phyloP scores from a whole-genome alignment of 2,797 vertebrate genomes.

The Spatula clypeata region DNA sequence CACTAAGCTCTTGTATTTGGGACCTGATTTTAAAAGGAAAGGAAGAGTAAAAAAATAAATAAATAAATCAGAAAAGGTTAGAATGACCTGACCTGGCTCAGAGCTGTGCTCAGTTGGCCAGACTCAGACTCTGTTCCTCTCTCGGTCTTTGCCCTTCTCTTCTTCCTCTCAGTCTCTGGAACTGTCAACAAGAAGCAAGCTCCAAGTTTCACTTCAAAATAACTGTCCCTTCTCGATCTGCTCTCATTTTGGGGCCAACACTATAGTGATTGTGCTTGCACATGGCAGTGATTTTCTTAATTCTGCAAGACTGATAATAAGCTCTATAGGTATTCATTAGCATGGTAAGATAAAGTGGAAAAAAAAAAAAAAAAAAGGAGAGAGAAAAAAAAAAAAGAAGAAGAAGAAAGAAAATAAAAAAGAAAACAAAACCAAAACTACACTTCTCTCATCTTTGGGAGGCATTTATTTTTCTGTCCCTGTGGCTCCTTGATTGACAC shows the following conservation, averaged over 20 bases:
- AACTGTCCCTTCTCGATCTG: not conserved
- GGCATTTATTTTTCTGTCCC: not conserved
- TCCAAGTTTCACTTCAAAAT: slow-evolving; percentile 13
- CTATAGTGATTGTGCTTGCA: not conserved
- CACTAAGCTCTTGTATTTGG: not conserved
- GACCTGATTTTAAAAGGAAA: not conserved
- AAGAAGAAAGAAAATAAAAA: too few species aligned
- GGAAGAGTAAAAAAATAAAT: not conserved
- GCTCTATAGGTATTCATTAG: not conserved
- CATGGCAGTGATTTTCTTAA: not conserved
- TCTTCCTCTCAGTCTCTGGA: not conserved
- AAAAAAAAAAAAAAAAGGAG: not conserved
- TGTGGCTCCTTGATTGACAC: not conserved
- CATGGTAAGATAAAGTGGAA: not conserved
- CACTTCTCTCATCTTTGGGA: not conserved
- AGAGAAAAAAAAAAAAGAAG: too few species aligned
- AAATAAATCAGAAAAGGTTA: not conserved
- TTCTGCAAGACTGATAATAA: not conserved
- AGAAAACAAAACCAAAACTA: not conserved
- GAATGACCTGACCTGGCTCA: not conserved
- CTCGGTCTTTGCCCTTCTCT: not conserved
- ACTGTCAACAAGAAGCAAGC: not conserved
- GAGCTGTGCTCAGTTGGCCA: not conserved
- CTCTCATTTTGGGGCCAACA: not conserved
- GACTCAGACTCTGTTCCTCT: not conserved